Conservation (phyloP, 2,113 vertebrate genomes). For the Copsychus sechellarum region DNA sequence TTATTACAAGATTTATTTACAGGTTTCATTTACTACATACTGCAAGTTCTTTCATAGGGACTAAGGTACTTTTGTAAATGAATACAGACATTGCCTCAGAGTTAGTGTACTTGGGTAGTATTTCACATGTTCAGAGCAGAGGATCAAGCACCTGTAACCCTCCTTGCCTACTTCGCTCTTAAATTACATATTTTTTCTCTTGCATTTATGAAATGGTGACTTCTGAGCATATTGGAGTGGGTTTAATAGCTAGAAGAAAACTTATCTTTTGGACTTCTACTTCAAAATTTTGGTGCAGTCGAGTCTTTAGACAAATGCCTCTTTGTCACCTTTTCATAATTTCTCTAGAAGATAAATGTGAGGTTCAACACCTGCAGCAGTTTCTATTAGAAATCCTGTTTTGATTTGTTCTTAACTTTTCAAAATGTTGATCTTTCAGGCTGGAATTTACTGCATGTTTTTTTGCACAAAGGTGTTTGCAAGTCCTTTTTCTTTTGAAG, state of each 20-base stretch:
- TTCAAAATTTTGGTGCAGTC: not conserved
- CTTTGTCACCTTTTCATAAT: not conserved
- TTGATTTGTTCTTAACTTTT: not conserved
- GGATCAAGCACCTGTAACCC: not conserved
- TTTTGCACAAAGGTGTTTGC: not conserved
- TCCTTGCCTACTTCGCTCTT: not conserved
- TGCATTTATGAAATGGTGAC: not conserved
- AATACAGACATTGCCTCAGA: not conserved
- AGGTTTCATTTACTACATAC: not conserved
- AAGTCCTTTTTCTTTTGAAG: not conserved
- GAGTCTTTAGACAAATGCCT: slow-evolving; percentile 23
- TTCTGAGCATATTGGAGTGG: not conserved
- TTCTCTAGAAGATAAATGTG: slow-evolving; percentile 6
- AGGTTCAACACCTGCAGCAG: not conserved
- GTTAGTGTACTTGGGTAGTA: not conserved
- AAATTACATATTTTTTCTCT: not conserved
- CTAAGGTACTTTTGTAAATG: not conserved
- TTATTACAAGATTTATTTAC: not conserved
- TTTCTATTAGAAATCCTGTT: not conserved
- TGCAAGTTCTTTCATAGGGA: not conserved
- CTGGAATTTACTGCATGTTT: not conserved
- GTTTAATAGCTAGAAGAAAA: not conserved
- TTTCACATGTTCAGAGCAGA: not conserved
- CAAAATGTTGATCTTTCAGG: not conserved
- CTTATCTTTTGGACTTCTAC: not conserved